Percentiles rank a stretch among this genome's conserved stretches.
These are phyloP conservation scores for Timema cristinae DNA, from an alignment of 2,888 invertebrate genomes.

Conservation along the genomic window DNA sequence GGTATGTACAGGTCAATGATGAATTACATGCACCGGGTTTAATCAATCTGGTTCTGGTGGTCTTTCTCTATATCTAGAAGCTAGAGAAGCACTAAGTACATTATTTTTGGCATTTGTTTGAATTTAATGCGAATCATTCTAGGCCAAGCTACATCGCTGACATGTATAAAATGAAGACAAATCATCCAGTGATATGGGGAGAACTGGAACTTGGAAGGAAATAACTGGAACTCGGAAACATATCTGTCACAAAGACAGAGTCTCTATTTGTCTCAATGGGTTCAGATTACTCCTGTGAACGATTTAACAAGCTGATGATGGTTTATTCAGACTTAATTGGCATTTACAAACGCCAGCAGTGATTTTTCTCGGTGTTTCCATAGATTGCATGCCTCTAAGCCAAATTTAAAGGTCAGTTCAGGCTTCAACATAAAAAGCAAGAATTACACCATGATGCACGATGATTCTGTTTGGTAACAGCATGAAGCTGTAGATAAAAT, in stretches of 20 bases:
- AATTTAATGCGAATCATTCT: neutral
- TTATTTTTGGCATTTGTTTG: neutral
- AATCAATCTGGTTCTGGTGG: neutral
- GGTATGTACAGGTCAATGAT: neutral
- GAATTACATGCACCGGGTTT: neutral
- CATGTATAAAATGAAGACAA: slow-evolving; percentile 1
- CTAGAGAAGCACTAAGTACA: neutral
- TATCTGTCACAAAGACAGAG: neutral
- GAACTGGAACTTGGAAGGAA: neutral
- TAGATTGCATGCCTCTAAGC: neutral
- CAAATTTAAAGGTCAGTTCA: neutral
- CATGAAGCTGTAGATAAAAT: neutral
- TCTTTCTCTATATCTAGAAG: neutral
- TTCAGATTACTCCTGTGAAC: neutral
- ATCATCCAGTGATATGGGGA: neutral
- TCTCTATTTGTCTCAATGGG: neutral
- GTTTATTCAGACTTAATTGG: neutral
- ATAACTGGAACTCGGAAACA: neutral
- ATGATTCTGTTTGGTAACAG: neutral
- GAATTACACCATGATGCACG: neutral
- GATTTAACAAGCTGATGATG: neutral
- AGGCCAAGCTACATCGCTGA: neutral
- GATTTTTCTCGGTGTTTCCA: neutral
- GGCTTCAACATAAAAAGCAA: neutral
- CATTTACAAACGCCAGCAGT: neutral